Evolutionary conservation across 2,797 vertebrate species (phyloP).

Genomic region (Tinamus major): DNA sequence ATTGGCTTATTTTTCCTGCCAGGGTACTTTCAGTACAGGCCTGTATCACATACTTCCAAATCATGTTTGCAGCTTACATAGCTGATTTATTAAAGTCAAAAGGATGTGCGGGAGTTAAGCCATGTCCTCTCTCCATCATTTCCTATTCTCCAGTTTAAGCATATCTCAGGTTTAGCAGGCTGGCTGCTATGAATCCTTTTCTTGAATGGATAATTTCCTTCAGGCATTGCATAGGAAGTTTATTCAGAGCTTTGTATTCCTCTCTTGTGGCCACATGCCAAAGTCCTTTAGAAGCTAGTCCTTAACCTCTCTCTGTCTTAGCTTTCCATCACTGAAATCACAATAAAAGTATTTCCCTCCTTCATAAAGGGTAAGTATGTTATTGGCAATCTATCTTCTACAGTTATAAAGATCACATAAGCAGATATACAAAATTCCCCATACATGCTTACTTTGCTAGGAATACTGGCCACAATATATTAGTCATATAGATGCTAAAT

Average conservation of each 20-base stretch:
- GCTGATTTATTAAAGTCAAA: background rate
- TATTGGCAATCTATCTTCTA: background rate
- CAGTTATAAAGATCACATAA: background rate
- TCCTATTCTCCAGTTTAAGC: background rate
- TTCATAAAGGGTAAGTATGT: background rate
- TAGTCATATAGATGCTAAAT: background rate
- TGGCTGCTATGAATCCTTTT: background rate
- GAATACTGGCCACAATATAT: background rate
- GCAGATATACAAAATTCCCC: background rate
- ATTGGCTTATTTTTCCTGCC: background rate
- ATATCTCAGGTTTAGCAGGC: background rate
- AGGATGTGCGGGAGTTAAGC: background rate
- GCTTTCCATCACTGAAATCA: background rate
- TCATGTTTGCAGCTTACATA: background rate
- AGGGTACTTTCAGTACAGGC: background rate
- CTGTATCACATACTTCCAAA: background rate
- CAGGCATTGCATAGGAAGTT: background rate
- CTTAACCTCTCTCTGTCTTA: background rate
- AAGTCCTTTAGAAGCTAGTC: background rate
- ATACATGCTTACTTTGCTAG: background rate
- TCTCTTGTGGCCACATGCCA: background rate
- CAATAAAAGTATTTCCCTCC: background rate
- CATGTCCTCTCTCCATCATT: background rate
- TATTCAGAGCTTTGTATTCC: background rate
- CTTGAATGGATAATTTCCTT: slow-evolving; percentile 14